Conservation (phyloP, 1,140 invertebrate genomes). For the Drosophila teissieri region DNA sequence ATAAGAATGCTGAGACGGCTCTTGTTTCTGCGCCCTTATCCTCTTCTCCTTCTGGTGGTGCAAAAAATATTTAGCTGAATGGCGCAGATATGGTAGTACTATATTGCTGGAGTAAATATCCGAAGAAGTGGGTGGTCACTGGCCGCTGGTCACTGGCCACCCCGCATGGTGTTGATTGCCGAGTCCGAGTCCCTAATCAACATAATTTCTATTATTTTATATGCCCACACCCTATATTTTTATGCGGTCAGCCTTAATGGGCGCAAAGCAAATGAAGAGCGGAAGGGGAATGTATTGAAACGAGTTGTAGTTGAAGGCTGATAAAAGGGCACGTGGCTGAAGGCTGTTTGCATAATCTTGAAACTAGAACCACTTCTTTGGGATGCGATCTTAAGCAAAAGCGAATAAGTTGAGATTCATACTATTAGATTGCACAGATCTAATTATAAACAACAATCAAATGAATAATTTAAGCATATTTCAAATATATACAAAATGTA, state of each 20-base stretch:
- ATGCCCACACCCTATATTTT: conserved; percentile 38
- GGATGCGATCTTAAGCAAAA: not conserved
- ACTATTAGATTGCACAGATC: no score
- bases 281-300: conserved; percentile 19
- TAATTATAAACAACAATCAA: no score
- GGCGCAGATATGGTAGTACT: conserved; percentile 39
- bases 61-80: conserved; percentile 54
- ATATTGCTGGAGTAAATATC: conserved; percentile 8
- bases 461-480: no score
- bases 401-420: not conserved
- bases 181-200: conserved; percentile 53
- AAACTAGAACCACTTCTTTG: not conserved
- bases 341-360: conserved; percentile 14
- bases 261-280: conserved; percentile 7
- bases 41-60: conserved; percentile 14
- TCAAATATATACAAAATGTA: no score
- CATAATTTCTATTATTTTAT: conserved; percentile 72
- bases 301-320: conserved; percentile 20
- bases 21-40: conserved; percentile 23
- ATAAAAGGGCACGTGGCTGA: conserved; percentile 38
- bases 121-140: not conserved
- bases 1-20: conserved; percentile 76
- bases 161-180: conserved; percentile 54
- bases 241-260: conserved; percentile 28
- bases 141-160: not conserved